Base-by-base conservation (phyloP, 2,113 vertebrate genomes). In the Himantopus leucocephalus region DNA sequence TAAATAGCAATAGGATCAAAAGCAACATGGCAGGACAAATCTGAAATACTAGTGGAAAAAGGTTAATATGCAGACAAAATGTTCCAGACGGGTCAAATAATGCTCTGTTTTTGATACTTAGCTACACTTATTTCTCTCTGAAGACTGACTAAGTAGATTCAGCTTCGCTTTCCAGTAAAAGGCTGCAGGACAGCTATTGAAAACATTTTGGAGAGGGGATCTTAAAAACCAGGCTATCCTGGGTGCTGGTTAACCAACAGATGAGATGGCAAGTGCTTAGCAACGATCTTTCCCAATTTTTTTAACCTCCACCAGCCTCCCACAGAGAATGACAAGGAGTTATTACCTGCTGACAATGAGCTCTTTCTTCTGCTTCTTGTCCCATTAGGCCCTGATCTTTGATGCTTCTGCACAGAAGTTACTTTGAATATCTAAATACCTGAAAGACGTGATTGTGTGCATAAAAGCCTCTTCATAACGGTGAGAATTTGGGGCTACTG, bases 361-460 rank as follows among this genome's bases (percentile, higher is more conserved):
- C 96, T 96, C 96, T 94, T 96, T 95, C 96, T 97, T 96, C 91
- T 91, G 91, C 79, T 96, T 74, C 96, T 95, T 93, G 96, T 96
- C 93, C 96, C 94, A 96, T 93, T 91, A 96, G 96, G 96, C 92
- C 94, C 92, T 92, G 94, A 96, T 96, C 97, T 95, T 94, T 92
- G 85, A 89, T 84, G 88, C 79, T 86, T 83, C 90, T 91, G 83
- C 88, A 94, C 75, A 60, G 92, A 56, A 95, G 92, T 67, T 55
- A 53, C 20, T 95, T 41, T 67, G 90, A 94, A 94, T 96, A 94
- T 48, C 83, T 94, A 84, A 97, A 94, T 81, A 84, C 55, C 60
- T 56, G 15, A 88, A 93, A 84, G 94, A 35, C 0, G 1, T 24
- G 60, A 84, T 56, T 58, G 73, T 53, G 52, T 75, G 72, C 92